Evolutionary conservation across 1,140 invertebrate genomes (phyloP).

Genomic region (Papilio xuthus): DNA sequence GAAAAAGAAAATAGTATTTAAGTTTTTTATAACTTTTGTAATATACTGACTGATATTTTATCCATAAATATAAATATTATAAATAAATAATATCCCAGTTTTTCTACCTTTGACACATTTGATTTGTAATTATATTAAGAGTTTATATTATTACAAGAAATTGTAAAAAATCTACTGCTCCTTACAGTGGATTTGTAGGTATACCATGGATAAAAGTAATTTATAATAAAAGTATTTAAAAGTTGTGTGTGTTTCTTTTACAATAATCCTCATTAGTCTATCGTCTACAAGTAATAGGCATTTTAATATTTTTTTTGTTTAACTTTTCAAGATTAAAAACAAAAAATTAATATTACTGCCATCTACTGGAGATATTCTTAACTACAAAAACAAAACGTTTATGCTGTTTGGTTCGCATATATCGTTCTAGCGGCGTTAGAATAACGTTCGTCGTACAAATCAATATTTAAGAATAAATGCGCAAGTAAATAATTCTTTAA

Average conservation of each 20-base stretch:
- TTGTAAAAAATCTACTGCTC: constrained; percentile 32
- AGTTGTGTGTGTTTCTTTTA: background rate
- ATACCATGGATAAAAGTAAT: constrained; percentile 44
- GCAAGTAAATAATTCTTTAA: too few species aligned
- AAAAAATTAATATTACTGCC: background rate
- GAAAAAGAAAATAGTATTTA: constrained; percentile 27
- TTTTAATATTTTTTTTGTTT: background rate
- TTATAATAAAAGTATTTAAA: constrained; percentile 39
- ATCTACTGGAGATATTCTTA: background rate
- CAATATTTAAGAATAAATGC: background rate
- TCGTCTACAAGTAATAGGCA: too few species aligned
- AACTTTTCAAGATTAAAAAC: background rate
- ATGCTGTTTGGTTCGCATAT: background rate
- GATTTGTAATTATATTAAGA: background rate
- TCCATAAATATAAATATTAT: constrained; percentile 31
- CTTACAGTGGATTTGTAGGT: constrained; percentile 42
- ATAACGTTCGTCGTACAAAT: background rate
- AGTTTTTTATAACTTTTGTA: constrained; percentile 56
- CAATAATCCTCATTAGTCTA: background rate
- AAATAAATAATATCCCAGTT: background rate
- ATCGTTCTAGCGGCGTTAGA: too few species aligned
- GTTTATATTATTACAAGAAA: constrained; percentile 1
- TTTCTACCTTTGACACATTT: background rate
- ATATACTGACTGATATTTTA: constrained; percentile 59
- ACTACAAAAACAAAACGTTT: background rate